A percentile compares a stretch with the other conserved stretches of the same genome.
Conservation (phyloP, 2,888 invertebrate genomes). For the Chrysolina haemoptera region DNA sequence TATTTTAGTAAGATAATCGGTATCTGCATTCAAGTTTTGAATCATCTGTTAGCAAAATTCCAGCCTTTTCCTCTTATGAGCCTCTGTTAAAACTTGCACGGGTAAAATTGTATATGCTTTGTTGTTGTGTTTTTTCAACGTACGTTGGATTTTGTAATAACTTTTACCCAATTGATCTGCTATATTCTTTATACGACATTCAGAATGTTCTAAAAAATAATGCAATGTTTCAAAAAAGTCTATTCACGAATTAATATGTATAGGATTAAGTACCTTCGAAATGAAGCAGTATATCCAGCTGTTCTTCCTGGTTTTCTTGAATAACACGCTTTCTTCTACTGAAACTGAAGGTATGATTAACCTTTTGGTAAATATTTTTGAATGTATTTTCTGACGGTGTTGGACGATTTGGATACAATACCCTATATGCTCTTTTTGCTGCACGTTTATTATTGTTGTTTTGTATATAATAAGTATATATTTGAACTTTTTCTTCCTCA, state of each 20-base stretch:
- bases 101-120: too few species aligned
- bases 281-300: neutral
- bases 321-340: neutral
- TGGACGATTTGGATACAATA: constrained; percentile 11
- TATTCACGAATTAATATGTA: neutral
- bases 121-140: too few species aligned
- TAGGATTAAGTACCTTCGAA: neutral
- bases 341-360: neutral
- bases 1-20: too few species aligned
- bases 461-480: neutral
- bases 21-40: too few species aligned
- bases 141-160: too few species aligned
- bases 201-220: neutral
- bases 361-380: neutral
- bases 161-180: too few species aligned
- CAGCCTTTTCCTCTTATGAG: too few species aligned
- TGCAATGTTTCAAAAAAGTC: neutral
- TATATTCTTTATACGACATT: too few species aligned
- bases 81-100: too few species aligned
- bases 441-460: constrained; percentile 6
- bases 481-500: neutral
- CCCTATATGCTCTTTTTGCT: constrained; percentile 8
- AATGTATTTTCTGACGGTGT: neutral
- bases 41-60: too few species aligned
- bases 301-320: constrained; percentile 1